Evolutionary conservation across 92 coral and sea anemone species (phyloP), one percentile per base, ranked within the genome.

Genomic region (Zoanthus solanderi): DNA sequence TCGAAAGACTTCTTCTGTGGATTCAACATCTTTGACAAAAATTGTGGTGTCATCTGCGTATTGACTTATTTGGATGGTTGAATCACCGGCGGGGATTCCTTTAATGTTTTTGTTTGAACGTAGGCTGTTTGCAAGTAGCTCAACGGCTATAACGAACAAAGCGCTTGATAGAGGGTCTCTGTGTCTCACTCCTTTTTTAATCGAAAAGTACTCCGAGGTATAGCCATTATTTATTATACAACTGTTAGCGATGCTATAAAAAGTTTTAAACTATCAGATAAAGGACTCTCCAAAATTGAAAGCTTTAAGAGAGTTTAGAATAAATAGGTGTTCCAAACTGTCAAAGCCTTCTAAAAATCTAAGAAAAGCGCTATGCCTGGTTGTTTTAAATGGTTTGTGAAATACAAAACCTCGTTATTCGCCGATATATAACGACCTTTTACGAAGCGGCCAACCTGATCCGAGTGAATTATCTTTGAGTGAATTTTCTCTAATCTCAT

Each of bases 361-460:
- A 17, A 15, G 9, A 83, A 68, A 5, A 83, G 30, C 34, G 32
- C 14, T 14, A 83, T 83, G 53, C 65, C 87, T 42, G 58, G 54
- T 32, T 30, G 23, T 23, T 23, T 23, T 23, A 23, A 23, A 23
- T 23, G 23, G 23, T 23, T 23, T 28, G 67, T 48, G 30, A 65
- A 72, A 16, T 84, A 76, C 79, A 72, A 72, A 13, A 84, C 37
- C 46, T 84, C 88, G 10, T 72, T 47, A 72, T 53, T 75, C 57
- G 12, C 56, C 79, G 57, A 23, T 23, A 75, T 42, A 6, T 2
- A 75, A 53, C 37, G 46, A 56, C 88, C 88, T 18, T 29, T 72
- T 31, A 73, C 71, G 18, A 73, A 73, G 23, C 23, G 23, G 23
- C 88, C 88, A 52, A 81, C 52, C 37, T 73, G 88, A 34, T 72